phyloP scores from a whole-genome alignment of 2,797 vertebrate species.

The Microcaecilia unicolor region DNA sequence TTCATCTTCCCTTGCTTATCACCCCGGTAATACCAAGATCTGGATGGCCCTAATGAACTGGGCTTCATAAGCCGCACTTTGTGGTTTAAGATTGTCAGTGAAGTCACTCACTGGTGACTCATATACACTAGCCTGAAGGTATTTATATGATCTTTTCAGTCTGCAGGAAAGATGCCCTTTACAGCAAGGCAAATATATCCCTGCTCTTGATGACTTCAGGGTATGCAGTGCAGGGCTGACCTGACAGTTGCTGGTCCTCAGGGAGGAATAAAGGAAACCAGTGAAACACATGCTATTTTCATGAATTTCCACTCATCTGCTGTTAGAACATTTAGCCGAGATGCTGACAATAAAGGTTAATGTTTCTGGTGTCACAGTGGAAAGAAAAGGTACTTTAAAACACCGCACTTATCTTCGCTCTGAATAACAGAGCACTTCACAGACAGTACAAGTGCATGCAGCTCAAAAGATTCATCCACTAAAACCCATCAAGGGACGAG shows the following conservation, averaged over 20 bases:
- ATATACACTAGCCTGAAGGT: conserved; percentile 41
- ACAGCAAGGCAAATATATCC: conserved; percentile 31
- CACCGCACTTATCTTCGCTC: conserved; percentile 17
- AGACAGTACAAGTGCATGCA: conserved; percentile 2
- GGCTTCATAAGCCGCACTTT: conserved; percentile 27
- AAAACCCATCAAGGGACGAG: conserved; percentile 37
- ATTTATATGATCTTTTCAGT: conserved; percentile 46
- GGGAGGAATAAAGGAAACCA: conserved; percentile 45
- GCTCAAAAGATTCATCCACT: conserved; percentile 3
- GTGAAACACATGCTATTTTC: conserved; percentile 37
- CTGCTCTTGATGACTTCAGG: conserved; percentile 38
- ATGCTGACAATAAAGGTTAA: conserved; percentile 41
- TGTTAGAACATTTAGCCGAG: conserved; percentile 42
- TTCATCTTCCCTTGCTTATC: conserved; percentile 13
- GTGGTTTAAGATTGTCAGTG: conserved; percentile 39
- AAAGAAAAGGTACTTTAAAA: conserved; percentile 27
- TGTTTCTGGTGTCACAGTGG: conserved; percentile 27
- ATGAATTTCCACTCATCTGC: conserved; percentile 40
- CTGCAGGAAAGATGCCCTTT: conserved; percentile 38
- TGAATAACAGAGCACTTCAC: conserved; percentile 26
- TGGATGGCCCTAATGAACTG: conserved; percentile 12
- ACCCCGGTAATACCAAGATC: conserved; percentile 14
- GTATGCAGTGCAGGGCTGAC: conserved; percentile 31
- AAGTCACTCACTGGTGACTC: conserved; percentile 48
- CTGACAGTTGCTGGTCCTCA: conserved; percentile 43